Evolutionary conservation across 2,113 vertebrate genomes (phyloP).

Genomic region (Austrofundulus limnaeus): DNA sequence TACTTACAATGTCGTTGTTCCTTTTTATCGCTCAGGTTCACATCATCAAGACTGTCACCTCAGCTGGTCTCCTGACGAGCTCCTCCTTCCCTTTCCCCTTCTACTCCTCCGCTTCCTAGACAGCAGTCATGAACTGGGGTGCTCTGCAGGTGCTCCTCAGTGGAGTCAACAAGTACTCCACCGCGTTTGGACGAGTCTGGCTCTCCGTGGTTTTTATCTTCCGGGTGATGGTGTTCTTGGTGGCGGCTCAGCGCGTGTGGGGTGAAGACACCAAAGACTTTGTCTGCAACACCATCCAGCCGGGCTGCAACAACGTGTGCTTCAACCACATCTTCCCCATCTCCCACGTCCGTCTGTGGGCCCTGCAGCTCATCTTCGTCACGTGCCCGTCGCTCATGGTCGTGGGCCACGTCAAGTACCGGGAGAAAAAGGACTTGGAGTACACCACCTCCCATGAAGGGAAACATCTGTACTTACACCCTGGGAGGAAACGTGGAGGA

Average conservation of each 20-base stretch:
- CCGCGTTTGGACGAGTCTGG: constrained; percentile 89
- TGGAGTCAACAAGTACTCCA: constrained; percentile 93
- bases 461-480: constrained; percentile 71
- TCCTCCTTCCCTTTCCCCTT: neutral
- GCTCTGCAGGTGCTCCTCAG: constrained; percentile 81
- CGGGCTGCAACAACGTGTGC: constrained; percentile 90
- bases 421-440: constrained; percentile 82
- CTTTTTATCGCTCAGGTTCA: constrained; percentile 12
- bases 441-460: constrained; percentile 32
- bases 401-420: constrained; percentile 88
- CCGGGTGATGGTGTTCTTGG: constrained; percentile 89
- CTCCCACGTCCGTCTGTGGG: constrained; percentile 93
- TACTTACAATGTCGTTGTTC: neutral
- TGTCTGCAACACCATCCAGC: constrained; percentile 90
- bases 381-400: constrained; percentile 93
- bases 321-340: constrained; percentile 90
- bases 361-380: constrained; percentile 94
- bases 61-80: constrained; percentile 10
- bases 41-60: neutral
- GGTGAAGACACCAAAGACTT: constrained; percentile 90
- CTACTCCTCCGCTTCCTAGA: neutral
- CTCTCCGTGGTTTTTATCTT: constrained; percentile 93
- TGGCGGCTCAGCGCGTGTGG: constrained; percentile 90
- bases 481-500: constrained; percentile 87
- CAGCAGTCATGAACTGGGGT: constrained; percentile 88